These are phyloP conservation scores for Druon quercuslanigerum DNA, from an alignment of 1,140 invertebrate genomes.

Conservation along the genomic window DNA sequence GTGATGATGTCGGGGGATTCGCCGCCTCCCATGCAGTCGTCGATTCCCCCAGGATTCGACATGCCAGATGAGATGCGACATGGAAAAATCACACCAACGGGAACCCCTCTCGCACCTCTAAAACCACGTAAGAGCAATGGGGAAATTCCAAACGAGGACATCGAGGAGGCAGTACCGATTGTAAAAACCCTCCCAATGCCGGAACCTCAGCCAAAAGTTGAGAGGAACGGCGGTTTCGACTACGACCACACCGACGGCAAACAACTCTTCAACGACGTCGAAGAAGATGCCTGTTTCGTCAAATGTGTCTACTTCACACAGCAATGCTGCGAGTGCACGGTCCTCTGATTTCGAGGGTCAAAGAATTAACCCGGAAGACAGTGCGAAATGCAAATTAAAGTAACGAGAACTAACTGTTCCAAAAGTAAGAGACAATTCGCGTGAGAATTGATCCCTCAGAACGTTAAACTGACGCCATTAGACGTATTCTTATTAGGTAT, in stretches of 20 bases:
- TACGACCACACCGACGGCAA: slow-evolving; percentile 53
- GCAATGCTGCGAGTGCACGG: slow-evolving; percentile 72
- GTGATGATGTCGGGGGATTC: slow-evolving; percentile 68
- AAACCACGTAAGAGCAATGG: slow-evolving; percentile 40
- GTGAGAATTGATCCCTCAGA: slow-evolving; percentile 12
- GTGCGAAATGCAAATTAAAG: not conserved
- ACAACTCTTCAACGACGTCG: slow-evolving; percentile 48
- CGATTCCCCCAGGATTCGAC: slow-evolving; percentile 61
- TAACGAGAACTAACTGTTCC: not conserved
- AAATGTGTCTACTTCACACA: slow-evolving; percentile 71
- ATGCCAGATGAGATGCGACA: slow-evolving; percentile 60
- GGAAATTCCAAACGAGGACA: slow-evolving; percentile 50
- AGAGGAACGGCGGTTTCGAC: slow-evolving; percentile 64
- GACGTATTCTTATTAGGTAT: slow-evolving; percentile 29
- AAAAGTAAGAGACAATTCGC: not conserved
- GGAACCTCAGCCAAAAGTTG: slow-evolving; percentile 61
- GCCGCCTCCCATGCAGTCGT: slow-evolving; percentile 54
- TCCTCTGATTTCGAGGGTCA: slow-evolving; percentile 58
- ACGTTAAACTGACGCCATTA: slow-evolving; percentile 7
- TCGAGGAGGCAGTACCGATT: slow-evolving; percentile 63
- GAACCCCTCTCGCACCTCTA: slow-evolving; percentile 35
- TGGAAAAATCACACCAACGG: slow-evolving; percentile 58
- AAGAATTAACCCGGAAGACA: not conserved
- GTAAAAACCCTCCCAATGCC: slow-evolving; percentile 57
- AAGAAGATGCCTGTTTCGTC: slow-evolving; percentile 68